phyloP scores from a whole-genome alignment of 1,140 invertebrate species.

The Aphaenogaster ashmeadi region DNA sequence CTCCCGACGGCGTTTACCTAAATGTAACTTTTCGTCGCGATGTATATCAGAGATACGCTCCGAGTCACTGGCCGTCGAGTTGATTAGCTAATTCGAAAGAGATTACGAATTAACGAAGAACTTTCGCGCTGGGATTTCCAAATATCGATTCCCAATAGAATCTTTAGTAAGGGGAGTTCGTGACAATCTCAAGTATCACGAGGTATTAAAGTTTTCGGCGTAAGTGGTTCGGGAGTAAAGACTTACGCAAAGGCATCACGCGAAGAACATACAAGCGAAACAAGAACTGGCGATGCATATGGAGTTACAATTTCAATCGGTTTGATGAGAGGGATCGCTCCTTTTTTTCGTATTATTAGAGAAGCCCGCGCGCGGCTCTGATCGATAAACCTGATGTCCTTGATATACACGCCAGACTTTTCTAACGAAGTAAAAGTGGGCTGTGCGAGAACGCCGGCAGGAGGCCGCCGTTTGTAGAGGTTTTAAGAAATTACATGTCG shows the following conservation, averaged over 20 bases:
- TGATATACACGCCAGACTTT: constrained; percentile 73
- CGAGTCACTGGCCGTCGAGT: neutral
- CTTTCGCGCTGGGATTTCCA: neutral
- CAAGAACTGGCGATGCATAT: constrained; percentile 19
- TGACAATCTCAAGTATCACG: neutral
- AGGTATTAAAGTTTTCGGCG: neutral
- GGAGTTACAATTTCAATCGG: constrained; percentile 67
- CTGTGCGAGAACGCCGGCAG: constrained; percentile 52
- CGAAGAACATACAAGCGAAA: neutral
- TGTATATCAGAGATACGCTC: neutral
- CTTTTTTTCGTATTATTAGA: constrained; percentile 69
- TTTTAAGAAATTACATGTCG: constrained; percentile 74
- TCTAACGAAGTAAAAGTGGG: constrained; percentile 76
- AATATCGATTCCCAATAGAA: neutral
- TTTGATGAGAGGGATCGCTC: constrained; percentile 62
- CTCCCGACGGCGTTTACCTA: neutral
- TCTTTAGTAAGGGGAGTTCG: neutral
- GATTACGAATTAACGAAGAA: neutral
- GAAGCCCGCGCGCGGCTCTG: constrained; percentile 65
- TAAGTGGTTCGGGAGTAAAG: neutral
- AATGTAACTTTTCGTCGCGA: neutral
- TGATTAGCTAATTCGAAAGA: neutral
- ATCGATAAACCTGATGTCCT: constrained; percentile 75
- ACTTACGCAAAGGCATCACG: neutral
- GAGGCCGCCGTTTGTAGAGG: constrained; percentile 14